Conservation (phyloP, 2,888 invertebrate genomes). For the Diloba caeruleocephala region DNA sequence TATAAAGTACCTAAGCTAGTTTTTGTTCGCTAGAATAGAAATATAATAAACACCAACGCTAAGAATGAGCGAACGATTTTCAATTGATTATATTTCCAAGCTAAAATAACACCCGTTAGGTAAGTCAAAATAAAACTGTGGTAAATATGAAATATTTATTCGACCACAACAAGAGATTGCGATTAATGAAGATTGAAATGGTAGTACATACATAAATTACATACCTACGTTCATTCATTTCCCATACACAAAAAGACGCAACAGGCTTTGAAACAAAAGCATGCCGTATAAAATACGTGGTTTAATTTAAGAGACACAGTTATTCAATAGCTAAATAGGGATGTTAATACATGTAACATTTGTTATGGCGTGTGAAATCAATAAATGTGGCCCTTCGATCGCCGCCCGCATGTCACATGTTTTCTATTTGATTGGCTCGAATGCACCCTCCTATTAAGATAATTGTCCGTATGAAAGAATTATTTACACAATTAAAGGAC, state of each 20-base stretch:
- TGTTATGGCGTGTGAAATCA: slow-evolving; percentile 73
- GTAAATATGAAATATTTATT: slow-evolving; percentile 33
- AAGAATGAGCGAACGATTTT: too few species aligned
- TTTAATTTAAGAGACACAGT: slow-evolving; percentile 52
- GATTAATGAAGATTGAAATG: slow-evolving; percentile 37
- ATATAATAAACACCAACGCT: background rate
- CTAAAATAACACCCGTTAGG: slow-evolving; percentile 1
- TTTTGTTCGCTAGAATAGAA: background rate
- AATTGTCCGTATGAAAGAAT: slow-evolving; percentile 58
- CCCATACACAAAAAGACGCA: slow-evolving; percentile 31
- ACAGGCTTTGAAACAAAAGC: slow-evolving; percentile 37
- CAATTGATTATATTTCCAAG: background rate
- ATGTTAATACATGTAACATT: slow-evolving; percentile 69
- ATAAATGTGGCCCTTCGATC: slow-evolving; percentile 73
- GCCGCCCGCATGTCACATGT: slow-evolving; percentile 74
- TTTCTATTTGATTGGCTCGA: slow-evolving; percentile 65
- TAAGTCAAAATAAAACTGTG: slow-evolving; percentile 19
- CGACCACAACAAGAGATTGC: slow-evolving; percentile 34
- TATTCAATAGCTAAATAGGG: slow-evolving; percentile 68
- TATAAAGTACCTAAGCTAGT: too few species aligned
- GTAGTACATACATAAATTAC: slow-evolving; percentile 7
- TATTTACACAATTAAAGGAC: slow-evolving; percentile 45
- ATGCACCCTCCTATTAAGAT: slow-evolving; percentile 65
- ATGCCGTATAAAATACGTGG: slow-evolving; percentile 39
- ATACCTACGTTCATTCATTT: slow-evolving; percentile 4